A percentile compares a stretch with the other conserved stretches of the same genome.
Evolutionary conservation across 2,797 vertebrate species (phyloP).

Genomic region (Catostomus latipinnis): DNA sequence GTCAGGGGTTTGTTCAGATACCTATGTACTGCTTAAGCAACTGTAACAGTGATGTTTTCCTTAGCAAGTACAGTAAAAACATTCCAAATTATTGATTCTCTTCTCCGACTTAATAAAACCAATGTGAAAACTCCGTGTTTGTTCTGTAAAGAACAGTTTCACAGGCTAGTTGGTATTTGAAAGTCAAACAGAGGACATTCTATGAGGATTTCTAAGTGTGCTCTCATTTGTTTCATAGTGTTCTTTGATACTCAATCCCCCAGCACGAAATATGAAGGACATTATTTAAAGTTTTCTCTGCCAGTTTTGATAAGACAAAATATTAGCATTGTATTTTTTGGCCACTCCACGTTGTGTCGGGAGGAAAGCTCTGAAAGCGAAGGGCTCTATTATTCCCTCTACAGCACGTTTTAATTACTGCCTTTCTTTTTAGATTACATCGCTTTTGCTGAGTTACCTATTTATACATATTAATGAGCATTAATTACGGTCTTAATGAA

Average conservation of each 20-base stretch:
- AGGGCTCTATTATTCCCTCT: slow-evolving; percentile 71
- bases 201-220: slow-evolving; percentile 14
- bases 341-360: slow-evolving; percentile 73
- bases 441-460: slow-evolving; percentile 67
- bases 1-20: no score
- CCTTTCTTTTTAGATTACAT: slow-evolving; percentile 74
- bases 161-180: slow-evolving; percentile 7
- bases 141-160: slow-evolving; percentile 26
- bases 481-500: slow-evolving; percentile 85
- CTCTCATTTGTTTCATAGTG: slow-evolving; percentile 10
- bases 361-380: slow-evolving; percentile 65
- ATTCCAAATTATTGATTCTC: background rate
- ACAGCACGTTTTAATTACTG: slow-evolving; percentile 74
- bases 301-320: slow-evolving; percentile 60
- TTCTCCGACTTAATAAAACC: background rate
- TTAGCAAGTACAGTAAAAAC: background rate
- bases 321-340: slow-evolving; percentile 68
- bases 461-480: slow-evolving; percentile 84
- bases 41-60: no score
- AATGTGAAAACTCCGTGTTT: background rate
- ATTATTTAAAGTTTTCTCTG: slow-evolving; percentile 67
- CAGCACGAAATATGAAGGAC: slow-evolving; percentile 48
- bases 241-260: slow-evolving; percentile 47
- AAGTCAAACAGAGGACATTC: slow-evolving; percentile 22
- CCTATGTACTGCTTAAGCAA: no score